Evolutionary conservation across 53 echinoderm and acorn worm species (phyloP), one percentile per base, ranked within the genome.

Genomic region (Echinometra lucunter): DNA sequence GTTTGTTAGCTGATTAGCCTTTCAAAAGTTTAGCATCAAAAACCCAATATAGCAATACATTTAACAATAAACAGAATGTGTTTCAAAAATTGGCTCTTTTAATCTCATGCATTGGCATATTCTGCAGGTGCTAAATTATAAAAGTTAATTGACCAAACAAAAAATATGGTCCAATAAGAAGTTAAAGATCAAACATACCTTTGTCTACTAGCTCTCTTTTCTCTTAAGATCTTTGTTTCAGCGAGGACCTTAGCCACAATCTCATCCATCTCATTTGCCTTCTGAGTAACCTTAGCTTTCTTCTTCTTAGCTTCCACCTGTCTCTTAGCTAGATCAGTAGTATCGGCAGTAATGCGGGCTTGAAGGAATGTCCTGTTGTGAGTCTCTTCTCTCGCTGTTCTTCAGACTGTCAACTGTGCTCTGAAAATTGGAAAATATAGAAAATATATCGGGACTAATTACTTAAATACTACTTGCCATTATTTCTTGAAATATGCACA

Each of bases 261-360:
- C 57, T 96, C 88, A 74, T 99, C 97, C 81, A 98, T 92, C 85
- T 99, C 98, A 23, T 88, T 89, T 19, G 96, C 97, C 88, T 98
- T 99, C 95, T 95, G 96, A 6, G 96, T 95, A 1, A 98, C 98
- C 85, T 97, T 99, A 2, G 95, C 96, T 92, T 97, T 99, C 95
- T 99, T 99, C 95, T 97, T 99, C 95, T 97, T 99, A 23, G 98
- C 98, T 47, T 99, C 99, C 11, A 95, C 49, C 58, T 97, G 99
- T 35, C 96, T 97, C 66, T 99, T 99, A 58, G 95, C 94, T 37
- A 98, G 94, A 92, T 98, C 98, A 0, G 98, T 96, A 34, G 97
- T 96, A 80, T 99, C 99, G 0, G 99, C 97, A 1, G 96, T 88
- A 60, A 99, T 98, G 16, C 99, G 96, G n/a, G 99, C 99, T 63